Percentiles rank a stretch among this genome's conserved stretches.
Conservation (phyloP, 2,888 invertebrate species). For the Drosophila subquinaria region DNA sequence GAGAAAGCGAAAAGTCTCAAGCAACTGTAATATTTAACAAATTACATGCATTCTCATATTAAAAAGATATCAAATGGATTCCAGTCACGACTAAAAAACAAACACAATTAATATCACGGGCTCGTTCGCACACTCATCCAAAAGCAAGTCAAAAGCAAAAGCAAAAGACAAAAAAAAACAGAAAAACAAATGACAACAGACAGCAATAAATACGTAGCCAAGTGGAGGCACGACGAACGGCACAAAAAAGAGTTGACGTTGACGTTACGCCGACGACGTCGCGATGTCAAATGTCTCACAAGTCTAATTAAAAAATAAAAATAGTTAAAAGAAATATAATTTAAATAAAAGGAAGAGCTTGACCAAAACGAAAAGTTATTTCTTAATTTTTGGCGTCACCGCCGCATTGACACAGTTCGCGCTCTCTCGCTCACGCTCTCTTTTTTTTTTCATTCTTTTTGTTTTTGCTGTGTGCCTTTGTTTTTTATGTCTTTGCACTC, state of each 20-base stretch:
- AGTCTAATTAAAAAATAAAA: slow-evolving; percentile 69
- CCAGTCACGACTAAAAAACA: slow-evolving; percentile 48
- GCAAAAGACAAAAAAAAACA: slow-evolving; percentile 30
- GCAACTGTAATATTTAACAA: slow-evolving; percentile 24
- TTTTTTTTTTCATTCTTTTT: slow-evolving; percentile 38
- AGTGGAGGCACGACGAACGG: slow-evolving; percentile 45
- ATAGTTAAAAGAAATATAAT: slow-evolving; percentile 49
- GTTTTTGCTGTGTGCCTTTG: slow-evolving; percentile 54
- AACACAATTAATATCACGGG: slow-evolving; percentile 38
- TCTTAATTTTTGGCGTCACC: slow-evolving; percentile 71
- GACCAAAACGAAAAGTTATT: slow-evolving; percentile 38
- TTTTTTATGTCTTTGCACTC: slow-evolving; percentile 66
- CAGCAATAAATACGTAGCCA: slow-evolving; percentile 58
- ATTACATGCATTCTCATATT: slow-evolving; percentile 34
- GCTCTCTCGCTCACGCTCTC: slow-evolving; percentile 72
- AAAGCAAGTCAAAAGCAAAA: slow-evolving; percentile 36
- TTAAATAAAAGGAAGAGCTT: slow-evolving; percentile 30
- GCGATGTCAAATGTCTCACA: slow-evolving; percentile 47
- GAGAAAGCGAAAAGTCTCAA: slow-evolving; percentile 15
- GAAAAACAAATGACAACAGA: slow-evolving; percentile 50
- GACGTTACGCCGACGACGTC: slow-evolving; percentile 49
- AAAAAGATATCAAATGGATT: slow-evolving; percentile 49
- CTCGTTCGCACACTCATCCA: slow-evolving; percentile 26
- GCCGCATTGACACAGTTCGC: slow-evolving; percentile 76
- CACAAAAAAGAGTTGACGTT: slow-evolving; percentile 47